Percentiles rank a stretch among this genome's conserved stretches.
phyloP scores from a whole-genome alignment of 1,140 invertebrate species.

The Philaenus spumarius region DNA sequence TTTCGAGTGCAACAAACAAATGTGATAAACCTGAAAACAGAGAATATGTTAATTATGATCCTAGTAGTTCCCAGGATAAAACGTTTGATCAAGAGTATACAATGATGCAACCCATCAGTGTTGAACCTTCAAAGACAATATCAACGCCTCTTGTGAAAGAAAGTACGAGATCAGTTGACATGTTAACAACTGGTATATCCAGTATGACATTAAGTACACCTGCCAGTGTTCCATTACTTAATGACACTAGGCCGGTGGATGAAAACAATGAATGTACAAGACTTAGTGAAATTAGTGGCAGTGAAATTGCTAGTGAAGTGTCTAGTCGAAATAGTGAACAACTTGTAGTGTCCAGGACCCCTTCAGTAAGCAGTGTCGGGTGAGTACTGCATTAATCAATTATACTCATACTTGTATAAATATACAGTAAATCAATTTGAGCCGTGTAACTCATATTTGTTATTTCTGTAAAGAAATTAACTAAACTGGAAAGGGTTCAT shows the following conservation, averaged over 20 bases:
- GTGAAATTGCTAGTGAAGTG: too few species aligned
- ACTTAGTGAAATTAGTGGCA: slow-evolving; percentile 1
- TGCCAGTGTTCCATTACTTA: too few species aligned
- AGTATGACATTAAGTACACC: neutral
- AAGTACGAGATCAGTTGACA: neutral
- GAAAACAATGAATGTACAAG: neutral
- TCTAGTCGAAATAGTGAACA: neutral
- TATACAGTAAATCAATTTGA: too few species aligned
- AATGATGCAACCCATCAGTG: slow-evolving; percentile 8
- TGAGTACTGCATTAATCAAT: too few species aligned
- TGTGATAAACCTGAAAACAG: neutral
- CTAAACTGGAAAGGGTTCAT: too few species aligned
- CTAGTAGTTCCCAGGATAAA: neutral
- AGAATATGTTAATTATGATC: slow-evolving; percentile 17
- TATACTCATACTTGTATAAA: too few species aligned
- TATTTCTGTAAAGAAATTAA: too few species aligned
- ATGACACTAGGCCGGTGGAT: neutral
- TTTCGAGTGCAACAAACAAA: neutral
- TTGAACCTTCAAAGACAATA: neutral
- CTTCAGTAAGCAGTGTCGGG: slow-evolving; percentile 14
- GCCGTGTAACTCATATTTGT: too few species aligned
- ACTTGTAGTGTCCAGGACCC: neutral
- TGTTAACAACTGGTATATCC: neutral
- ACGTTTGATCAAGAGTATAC: slow-evolving; percentile 2
- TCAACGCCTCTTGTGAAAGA: neutral